Evolutionary conservation across 2,888 invertebrate species (phyloP), one percentile per base, ranked within the genome.

Genomic region (Tachina lurida): DNA sequence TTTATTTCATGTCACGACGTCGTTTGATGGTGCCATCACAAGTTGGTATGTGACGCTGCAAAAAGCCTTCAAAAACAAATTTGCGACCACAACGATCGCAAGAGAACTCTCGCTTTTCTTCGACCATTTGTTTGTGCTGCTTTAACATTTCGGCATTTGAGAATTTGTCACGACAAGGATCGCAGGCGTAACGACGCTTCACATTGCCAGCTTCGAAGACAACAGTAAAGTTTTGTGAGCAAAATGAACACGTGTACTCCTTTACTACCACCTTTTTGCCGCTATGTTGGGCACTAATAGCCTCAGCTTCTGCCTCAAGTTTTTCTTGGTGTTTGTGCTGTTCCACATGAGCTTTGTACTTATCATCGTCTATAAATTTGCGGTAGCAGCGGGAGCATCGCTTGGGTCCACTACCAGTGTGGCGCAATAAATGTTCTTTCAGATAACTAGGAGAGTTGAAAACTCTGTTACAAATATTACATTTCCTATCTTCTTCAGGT

Each of bases 1-100:
- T 62, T 89, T 91, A 91, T 89, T 91, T 91, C 89, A 91, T 90
- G 80, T 92, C 92, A 5, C 92, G 91, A 47, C 93, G 91, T 2
- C 93, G 90, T 85, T 93, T 93, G 70, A 92, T 92, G 49, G 92
- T 93, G 19, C 92, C 92, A 89, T 93, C 93, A 84, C 92, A 93
- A 31, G 90, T 90, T 17, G 93, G 93, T 84, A 91, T 81, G 87
- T 93, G 92, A 1, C 92, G 90, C 67, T 93, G 92, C 31, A 93
- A 87, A 88, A 93, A 93, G 10, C 92, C 92, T 67, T 93, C 92
- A 12, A 93, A 93, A 3, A 93, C 93, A 41, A 93, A 93, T 77
- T 92, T 92, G 17, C 92, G 89, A 0, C 93, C 93, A 73, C 92
- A 93, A 0, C 92, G 91, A 2, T 91, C 91, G 74, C 92, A 93